Evolutionary conservation across 2,888 invertebrate species (phyloP), one percentile per base, ranked within the genome.

Genomic region (Leptodirus hochenwartii): DNA sequence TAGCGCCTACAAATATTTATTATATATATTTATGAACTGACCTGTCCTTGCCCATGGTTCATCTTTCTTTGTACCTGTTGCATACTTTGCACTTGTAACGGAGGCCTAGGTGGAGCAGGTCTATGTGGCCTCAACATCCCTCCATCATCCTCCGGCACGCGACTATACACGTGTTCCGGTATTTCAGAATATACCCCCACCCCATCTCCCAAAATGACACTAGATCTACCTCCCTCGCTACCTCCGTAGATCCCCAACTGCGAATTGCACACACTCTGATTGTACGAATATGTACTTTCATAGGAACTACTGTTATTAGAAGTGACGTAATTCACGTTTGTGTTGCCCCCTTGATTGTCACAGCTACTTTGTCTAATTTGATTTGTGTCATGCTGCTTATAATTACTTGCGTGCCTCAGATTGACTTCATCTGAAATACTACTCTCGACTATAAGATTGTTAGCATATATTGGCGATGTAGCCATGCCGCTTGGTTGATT

Each of bases 1-100:
- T n/a, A n/a, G n/a, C n/a, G n/a, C n/a, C n/a, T n/a, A n/a, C n/a
- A n/a, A n/a, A n/a, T n/a, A n/a, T n/a, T n/a, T 6, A 20, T 20
- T 20, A 8, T 20, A 20, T 6, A 20, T 20, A 20, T 8, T 20
- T 8, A 24, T 31, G 12, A 25, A 14, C 28, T 40, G 42, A 54
- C 54, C 42, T 51, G 48, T 11, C 52, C 50, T 33, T 53, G 52
- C 10, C 52, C 50, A 33, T 53, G 52, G 33, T 55, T 53, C 20
- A 56, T 45, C 39, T 53, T 53, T 29, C 57, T 39, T 37, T 56
- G 55, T 22, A 57, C 47, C 35, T 57, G 57, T 34, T 57, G 57
- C 51, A 55, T 52, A 30, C 55, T 55, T 33, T 53, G 47, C 4
- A 53, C 53, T 29, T 53, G 53, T 4, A 42, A 45, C 29, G 45